A percentile compares a stretch with the other conserved stretches of the same genome.
Evolutionary conservation across 2,113 vertebrate genomes (phyloP).

Genomic region (Lepisosteus osseus): DNA sequence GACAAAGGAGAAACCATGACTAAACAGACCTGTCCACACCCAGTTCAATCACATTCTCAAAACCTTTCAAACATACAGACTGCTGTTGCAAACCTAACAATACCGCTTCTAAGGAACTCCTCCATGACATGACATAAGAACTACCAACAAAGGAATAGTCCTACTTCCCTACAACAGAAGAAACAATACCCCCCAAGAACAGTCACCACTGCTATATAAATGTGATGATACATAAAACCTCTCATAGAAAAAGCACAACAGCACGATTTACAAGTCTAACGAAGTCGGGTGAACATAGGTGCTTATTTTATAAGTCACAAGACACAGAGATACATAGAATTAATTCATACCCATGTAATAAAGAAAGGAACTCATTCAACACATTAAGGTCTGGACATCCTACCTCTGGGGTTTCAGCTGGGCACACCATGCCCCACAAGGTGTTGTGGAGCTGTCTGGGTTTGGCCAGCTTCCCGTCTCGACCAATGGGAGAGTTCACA

Average conservation of each 20-base stretch:
- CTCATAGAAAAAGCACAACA: too few species aligned
- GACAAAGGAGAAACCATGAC: neutral
- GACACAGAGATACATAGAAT: too few species aligned
- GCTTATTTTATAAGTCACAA: too few species aligned
- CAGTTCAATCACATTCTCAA: neutral
- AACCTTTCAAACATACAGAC: neutral
- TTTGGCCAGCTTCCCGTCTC: constrained; percentile 95
- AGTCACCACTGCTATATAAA: too few species aligned
- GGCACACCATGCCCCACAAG: constrained; percentile 97
- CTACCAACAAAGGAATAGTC: too few species aligned
- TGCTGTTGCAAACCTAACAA: neutral
- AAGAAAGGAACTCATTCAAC: neutral
- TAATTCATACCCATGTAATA: neutral
- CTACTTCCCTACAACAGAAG: too few species aligned
- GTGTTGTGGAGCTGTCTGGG: constrained; percentile 97
- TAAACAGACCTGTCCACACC: neutral
- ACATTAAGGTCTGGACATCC: neutral
- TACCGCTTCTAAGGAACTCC: too few species aligned
- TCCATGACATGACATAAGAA: too few species aligned
- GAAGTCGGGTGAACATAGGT: too few species aligned
- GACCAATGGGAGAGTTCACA: constrained; percentile 92
- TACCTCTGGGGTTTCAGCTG: constrained; percentile 98
- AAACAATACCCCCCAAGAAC: too few species aligned
- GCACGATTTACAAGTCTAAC: too few species aligned
- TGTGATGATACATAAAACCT: too few species aligned